These are phyloP conservation scores for Panzeria rudis DNA, from an alignment of 2,888 invertebrate genomes.

Conservation along the genomic window DNA sequence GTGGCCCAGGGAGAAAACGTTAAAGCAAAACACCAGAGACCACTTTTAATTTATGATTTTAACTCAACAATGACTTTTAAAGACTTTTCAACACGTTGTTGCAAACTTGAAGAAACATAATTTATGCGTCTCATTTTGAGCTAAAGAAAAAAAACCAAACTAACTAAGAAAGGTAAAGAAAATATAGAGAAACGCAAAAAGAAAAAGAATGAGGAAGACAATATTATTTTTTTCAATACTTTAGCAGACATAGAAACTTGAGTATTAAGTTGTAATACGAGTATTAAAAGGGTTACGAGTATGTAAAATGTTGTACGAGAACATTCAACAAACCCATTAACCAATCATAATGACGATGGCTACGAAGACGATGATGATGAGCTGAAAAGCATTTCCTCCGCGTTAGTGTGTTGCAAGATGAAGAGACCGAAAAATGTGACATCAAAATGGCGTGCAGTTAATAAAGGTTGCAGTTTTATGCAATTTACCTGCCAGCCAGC, in stretches of 20 bases:
- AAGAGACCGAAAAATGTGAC: constrained; percentile 69
- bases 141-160: constrained; percentile 10
- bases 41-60: constrained; percentile 66
- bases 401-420: constrained; percentile 53
- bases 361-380: constrained; percentile 14
- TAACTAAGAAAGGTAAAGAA: constrained; percentile 14
- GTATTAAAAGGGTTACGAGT: constrained; percentile 60
- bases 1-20: constrained; percentile 17
- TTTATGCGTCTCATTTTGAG: constrained; percentile 67
- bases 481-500: constrained; percentile 44
- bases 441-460: constrained; percentile 73
- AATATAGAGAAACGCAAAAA: not conserved
- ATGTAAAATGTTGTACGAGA: constrained; percentile 34
- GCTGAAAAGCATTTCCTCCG: constrained; percentile 18
- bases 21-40: constrained; percentile 10
- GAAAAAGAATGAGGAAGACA: constrained; percentile 33
- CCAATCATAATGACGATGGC: constrained; percentile 70
- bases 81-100: constrained; percentile 71
- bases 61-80: constrained; percentile 64
- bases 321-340: constrained; percentile 66
- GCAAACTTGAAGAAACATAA: constrained; percentile 64
- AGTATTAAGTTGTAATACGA: constrained; percentile 67
- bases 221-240: constrained; percentile 14
- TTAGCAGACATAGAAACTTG: constrained; percentile 27
- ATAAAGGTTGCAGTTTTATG: constrained; percentile 68